Evolutionary conservation across 2,888 invertebrate species (phyloP), one percentile per base, ranked within the genome.

Genomic region (Euproctis similis): DNA sequence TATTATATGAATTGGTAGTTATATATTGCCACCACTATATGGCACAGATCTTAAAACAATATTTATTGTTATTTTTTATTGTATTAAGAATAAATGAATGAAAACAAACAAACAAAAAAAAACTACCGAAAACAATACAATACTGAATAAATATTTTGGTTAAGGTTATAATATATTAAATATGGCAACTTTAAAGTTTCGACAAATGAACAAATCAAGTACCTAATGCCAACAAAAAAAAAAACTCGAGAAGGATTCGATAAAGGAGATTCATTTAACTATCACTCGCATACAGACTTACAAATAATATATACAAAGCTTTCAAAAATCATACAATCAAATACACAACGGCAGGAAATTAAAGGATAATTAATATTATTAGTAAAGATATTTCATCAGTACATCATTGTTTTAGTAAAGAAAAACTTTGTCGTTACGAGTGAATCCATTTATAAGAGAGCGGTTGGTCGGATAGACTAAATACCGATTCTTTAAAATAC

Each of bases 41-140:
- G 84, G 82, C 84, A 84, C 84, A 81, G 80, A 81, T 82, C 81
- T 81, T 68, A 57, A 53, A n/a, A n/a, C n/a, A n/a, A n/a, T n/a
- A n/a, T n/a, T n/a, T n/a, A n/a, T n/a, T n/a, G n/a, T n/a, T n/a
- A n/a, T n/a, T n/a, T n/a, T n/a, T n/a, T n/a, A n/a, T n/a, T n/a
- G n/a, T n/a, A n/a, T n/a, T n/a, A n/a, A n/a, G n/a, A n/a, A n/a
- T n/a, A n/a, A n/a, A n/a, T n/a, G n/a, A n/a, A n/a, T n/a, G n/a
- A n/a, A n/a, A n/a, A n/a, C n/a, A n/a, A n/a, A n/a, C n/a, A n/a
- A n/a, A n/a, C n/a, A n/a, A n/a, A n/a, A n/a, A n/a, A n/a, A n/a
- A n/a, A n/a, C n/a, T n/a, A n/a, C n/a, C n/a, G n/a, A n/a, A n/a
- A n/a, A n/a, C n/a, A n/a, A n/a, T n/a, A n/a, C n/a, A n/a, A n/a